Conservation (phyloP, 2,113 vertebrate genomes). For the Petaurus breviceps region DNA sequence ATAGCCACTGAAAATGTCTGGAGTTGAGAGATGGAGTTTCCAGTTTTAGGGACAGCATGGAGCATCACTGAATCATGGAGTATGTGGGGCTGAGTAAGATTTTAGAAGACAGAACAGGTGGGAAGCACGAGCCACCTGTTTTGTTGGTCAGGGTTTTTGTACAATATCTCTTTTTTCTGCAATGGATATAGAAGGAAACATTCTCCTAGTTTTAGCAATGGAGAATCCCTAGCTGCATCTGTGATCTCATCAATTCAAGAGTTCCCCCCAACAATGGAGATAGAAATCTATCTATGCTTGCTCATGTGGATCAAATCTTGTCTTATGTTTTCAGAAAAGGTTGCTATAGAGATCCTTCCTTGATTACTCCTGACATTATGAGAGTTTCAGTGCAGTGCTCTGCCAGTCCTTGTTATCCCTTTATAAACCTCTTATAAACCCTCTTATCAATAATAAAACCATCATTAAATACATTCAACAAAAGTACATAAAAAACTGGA, state of each 20-base stretch:
- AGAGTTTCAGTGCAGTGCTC: no score
- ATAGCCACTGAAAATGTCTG: neutral
- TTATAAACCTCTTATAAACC: neutral
- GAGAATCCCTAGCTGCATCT: neutral
- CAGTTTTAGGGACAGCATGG: neutral
- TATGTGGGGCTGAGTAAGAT: neutral
- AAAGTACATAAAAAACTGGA: neutral
- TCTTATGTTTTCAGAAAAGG: neutral
- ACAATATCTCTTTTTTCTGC: neutral
- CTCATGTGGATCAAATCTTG: neutral
- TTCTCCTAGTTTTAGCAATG: neutral
- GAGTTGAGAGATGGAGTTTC: neutral
- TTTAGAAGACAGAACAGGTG: neutral
- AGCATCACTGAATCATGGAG: neutral
- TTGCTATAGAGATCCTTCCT: neutral
- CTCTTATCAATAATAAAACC: neutral
- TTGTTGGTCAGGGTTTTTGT: neutral
- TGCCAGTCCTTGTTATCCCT: no score
- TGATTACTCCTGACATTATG: neutral
- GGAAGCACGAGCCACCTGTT: neutral
- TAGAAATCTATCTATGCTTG: neutral
- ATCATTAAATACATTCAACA: neutral
- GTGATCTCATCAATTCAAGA: neutral
- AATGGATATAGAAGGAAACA: neutral
- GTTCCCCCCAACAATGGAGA: neutral